These are phyloP conservation scores for Atrichornis clamosus DNA, from an alignment of 2,113 vertebrate genomes.

Conservation along the genomic window DNA sequence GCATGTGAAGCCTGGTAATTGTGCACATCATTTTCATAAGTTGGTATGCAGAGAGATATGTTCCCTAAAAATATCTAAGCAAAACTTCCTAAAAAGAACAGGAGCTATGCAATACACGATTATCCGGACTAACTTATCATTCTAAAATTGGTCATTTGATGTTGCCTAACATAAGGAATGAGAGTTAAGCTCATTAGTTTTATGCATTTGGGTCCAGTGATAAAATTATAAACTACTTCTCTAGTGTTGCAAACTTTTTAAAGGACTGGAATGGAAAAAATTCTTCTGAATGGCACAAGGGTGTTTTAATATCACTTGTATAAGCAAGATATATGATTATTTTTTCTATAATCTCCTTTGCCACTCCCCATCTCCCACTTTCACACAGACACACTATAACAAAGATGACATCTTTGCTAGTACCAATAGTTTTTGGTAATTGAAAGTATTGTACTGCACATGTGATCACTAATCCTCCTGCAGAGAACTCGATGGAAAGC, in stretches of 20 bases:
- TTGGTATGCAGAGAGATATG: background rate
- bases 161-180: background rate
- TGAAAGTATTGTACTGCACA: background rate
- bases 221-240: background rate
- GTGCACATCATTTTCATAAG: constrained; percentile 10
- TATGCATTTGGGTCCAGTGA: background rate
- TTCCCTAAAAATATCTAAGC: background rate
- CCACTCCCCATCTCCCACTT: background rate
- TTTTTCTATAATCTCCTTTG: background rate
- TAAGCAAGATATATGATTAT: background rate
- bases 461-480: background rate
- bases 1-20: constrained; percentile 72
- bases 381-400: fast-evolving
- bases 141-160: background rate
- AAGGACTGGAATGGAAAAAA: background rate
- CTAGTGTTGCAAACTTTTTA: background rate
- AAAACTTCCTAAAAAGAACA: background rate
- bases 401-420: background rate
- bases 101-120: background rate
- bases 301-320: background rate
- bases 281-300: background rate
- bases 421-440: background rate
- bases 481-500: background rate
- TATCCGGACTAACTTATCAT: background rate
- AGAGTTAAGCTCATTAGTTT: background rate